Base-by-base conservation (phyloP, 2,113 vertebrate genomes). In the Pseudopodoces humilis region DNA sequence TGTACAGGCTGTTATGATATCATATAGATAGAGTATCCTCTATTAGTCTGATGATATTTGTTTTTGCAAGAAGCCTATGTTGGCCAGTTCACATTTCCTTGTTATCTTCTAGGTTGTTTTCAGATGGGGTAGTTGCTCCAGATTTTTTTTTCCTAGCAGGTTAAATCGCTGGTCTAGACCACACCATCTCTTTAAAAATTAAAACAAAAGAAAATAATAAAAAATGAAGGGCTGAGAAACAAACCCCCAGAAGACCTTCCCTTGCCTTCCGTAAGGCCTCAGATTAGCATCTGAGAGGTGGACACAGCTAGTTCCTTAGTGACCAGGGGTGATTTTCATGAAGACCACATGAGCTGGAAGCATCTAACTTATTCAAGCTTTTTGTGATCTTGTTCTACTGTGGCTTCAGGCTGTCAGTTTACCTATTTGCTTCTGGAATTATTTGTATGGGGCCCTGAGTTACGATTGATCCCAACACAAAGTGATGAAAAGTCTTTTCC, bases 201-300 rank as follows among this genome's bases (percentile, higher is more conserved):
- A 20, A 30, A 65, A 17, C 2, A 65, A 64, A 27, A 59, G 8
- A 10, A 39, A 64, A 49, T 0, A 44, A 56, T 16, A 16, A 43
- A 6, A 35, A 33, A 15, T 2, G 50, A n/a, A 37, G 6, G 1
- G 33, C 8, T 0, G 1, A 49, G 15, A 65, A 71, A 63, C 6
- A 71, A 46, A 3, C 15, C 9, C 8, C 9, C 4, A 21, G 23
- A 70, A 53, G 12, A 37, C 39, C 13, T 70, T 79, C 39, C 25
- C 21, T 31, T 89, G 20, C 63, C 23, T 35, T 87, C 27, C 24
- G 8, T 35, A 35, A 69, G 1, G 8, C 15, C 27, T 72, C 63
- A 80, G 63, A 63, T 83, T n/a, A 59, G 24, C 44, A 52, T 76
- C 10, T 46, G 49, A 46, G 43, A 67, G 20, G 43, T 3, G 47